A percentile compares a stretch with the other conserved stretches of the same genome.
These are phyloP conservation scores for Alosa alosa DNA, from an alignment of 2,113 vertebrate genomes.

Conservation along the genomic window DNA sequence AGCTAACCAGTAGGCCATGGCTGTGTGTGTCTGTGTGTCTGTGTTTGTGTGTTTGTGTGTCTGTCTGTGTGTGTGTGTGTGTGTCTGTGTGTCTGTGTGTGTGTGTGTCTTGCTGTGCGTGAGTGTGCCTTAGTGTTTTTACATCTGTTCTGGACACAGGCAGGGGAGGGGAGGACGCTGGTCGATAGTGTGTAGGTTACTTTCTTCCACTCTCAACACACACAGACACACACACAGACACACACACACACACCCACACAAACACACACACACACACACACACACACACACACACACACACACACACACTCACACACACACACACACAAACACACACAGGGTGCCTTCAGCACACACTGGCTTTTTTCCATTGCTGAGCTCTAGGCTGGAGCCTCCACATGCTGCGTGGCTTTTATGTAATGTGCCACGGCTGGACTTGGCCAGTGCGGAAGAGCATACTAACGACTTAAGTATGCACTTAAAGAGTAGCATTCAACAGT, in stretches of 20 bases:
- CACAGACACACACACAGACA: no score
- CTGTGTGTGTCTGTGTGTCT: no score
- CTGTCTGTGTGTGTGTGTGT: no score
- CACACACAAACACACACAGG: not conserved
- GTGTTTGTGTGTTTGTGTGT: no score
- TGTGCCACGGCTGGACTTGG: not conserved
- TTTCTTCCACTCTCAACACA: not conserved
- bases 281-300: not conserved
- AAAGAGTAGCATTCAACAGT: not conserved
- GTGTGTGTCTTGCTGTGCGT: not conserved
- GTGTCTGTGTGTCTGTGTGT: no score
- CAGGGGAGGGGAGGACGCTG: not conserved
- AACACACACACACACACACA: not conserved
- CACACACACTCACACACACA: not conserved
- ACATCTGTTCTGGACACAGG: not conserved
- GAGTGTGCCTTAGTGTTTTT: not conserved
- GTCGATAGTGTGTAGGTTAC: not conserved
- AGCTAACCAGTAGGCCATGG: no score
- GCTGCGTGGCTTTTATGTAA: not conserved
- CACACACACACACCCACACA: no score
- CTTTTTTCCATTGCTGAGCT: slow-evolving; percentile 4
- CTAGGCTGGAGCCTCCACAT: not conserved
- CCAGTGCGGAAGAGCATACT: not conserved
- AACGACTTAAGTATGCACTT: not conserved
- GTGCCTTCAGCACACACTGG: not conserved